Conservation (phyloP, 2,113 vertebrate species). For the Solea senegalensis region DNA sequence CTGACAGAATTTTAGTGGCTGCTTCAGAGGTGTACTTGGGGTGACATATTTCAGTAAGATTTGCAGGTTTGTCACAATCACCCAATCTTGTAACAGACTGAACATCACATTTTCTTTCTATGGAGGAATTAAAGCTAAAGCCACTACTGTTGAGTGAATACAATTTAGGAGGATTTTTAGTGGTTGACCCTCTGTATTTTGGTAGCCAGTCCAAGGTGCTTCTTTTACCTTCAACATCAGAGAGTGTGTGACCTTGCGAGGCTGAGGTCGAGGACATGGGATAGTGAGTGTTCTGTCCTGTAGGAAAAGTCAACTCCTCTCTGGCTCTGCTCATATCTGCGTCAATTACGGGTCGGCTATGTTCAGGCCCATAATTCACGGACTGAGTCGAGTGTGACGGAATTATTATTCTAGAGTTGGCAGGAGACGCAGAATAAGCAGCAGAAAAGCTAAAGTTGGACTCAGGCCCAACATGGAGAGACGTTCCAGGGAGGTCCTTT, state of each 20-base stretch:
- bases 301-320: slow-evolving; percentile 57
- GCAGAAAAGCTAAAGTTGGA: slow-evolving; percentile 32
- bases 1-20: slow-evolving; percentile 89
- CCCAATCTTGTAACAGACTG: slow-evolving; percentile 58
- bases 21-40: slow-evolving; percentile 89
- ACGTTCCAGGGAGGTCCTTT: slow-evolving; percentile 70
- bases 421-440: slow-evolving; percentile 1
- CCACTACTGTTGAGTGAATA: slow-evolving; percentile 20
- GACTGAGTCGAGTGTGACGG: slow-evolving; percentile 56
- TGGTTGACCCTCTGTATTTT: slow-evolving; percentile 27
- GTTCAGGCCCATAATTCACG: slow-evolving; percentile 66
- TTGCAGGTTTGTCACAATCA: slow-evolving; percentile 20
- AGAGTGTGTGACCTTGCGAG: slow-evolving; percentile 15
- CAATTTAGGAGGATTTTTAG: slow-evolving; percentile 22
- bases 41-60: slow-evolving; percentile 34
- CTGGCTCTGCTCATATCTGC: slow-evolving; percentile 68
- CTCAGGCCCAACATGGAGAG: slow-evolving; percentile 59
- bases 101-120: neutral
- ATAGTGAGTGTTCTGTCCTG: slow-evolving; percentile 62
- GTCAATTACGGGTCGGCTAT: slow-evolving; percentile 50
- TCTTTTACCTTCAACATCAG: slow-evolving; percentile 30
- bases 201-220: slow-evolving; percentile 59
- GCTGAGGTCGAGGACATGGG: slow-evolving; percentile 1
- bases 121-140: neutral
- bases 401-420: slow-evolving; percentile 25